A percentile compares a stretch with the other conserved stretches of the same genome.
phyloP scores from a whole-genome alignment of 2,888 invertebrate species.

The Leptinotarsa juncta region DNA sequence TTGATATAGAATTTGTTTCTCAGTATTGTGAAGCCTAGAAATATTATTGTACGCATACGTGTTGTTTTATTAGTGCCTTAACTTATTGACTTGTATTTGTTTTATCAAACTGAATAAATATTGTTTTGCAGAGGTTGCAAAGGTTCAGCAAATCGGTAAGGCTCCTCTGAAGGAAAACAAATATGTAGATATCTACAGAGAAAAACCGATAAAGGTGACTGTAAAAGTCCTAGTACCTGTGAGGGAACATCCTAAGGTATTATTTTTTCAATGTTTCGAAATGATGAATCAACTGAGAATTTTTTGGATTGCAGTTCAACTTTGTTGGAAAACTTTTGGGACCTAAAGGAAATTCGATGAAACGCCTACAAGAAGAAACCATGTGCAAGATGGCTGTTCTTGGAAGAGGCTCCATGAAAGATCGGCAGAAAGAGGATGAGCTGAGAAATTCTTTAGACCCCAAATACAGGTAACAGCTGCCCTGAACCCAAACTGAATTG shows the following conservation, averaged over 20 bases:
- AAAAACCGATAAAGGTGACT: conserved; percentile 88
- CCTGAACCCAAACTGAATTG: no score
- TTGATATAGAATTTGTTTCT: no score
- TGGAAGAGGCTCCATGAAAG: conserved; percentile 94
- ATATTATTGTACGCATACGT: no score
- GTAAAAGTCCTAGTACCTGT: conserved; percentile 88
- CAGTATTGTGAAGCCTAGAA: no score
- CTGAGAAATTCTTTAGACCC: conserved; percentile 89
- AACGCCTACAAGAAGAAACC: conserved; percentile 92
- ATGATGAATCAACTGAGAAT: neutral
- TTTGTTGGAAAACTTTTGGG: conserved; percentile 95
- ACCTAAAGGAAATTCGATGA: conserved; percentile 93
- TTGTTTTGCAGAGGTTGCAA: conserved; percentile 76
- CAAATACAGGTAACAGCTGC: conserved; percentile 33
- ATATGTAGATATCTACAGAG: conserved; percentile 87
- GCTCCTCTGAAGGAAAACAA: conserved; percentile 69
- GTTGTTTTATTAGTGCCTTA: no score
- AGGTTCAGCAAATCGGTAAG: conserved; percentile 71
- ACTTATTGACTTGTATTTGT: no score
- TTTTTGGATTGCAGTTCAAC: conserved; percentile 79
- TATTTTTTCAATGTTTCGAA: neutral
- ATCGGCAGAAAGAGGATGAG: conserved; percentile 91
- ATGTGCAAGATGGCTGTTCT: conserved; percentile 97
- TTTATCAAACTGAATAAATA: conserved; percentile 9
- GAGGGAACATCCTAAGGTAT: conserved; percentile 87